Evolutionary conservation across 2,797 vertebrate genomes (phyloP).

Genomic region (Clarias platycephalus): DNA sequence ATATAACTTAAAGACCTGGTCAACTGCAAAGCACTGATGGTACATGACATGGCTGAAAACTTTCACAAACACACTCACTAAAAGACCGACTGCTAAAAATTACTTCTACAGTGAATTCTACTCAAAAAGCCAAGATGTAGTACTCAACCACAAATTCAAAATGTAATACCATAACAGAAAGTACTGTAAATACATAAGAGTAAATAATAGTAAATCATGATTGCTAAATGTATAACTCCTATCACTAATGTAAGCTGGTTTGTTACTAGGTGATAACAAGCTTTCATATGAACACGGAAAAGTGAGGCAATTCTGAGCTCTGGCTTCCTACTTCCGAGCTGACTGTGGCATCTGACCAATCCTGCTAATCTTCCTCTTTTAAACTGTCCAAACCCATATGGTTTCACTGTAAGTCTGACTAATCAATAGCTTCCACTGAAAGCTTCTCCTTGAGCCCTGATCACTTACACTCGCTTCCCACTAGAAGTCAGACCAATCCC

Average conservation of each 20-base stretch:
- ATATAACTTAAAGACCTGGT: conserved; percentile 17
- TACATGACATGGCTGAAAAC: neutral
- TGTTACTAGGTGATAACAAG: neutral
- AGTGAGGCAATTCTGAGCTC: neutral
- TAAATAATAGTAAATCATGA: too few relatives aligned
- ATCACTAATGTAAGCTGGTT: conserved; percentile 5
- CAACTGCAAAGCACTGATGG: neutral
- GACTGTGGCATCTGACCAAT: neutral
- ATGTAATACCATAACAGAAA: neutral
- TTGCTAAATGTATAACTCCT: neutral
- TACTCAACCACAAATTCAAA: neutral
- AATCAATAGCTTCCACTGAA: neutral
- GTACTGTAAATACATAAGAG: neutral
- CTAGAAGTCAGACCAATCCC: neutral
- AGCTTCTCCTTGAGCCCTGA: neutral
- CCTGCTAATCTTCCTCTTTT: neutral
- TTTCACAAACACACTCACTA: neutral
- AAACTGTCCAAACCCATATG: neutral
- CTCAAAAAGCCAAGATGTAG: neutral
- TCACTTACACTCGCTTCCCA: neutral
- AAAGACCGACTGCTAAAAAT: neutral
- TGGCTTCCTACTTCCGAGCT: neutral
- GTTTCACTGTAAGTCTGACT: neutral
- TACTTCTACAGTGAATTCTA: neutral
- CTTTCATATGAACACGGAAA: neutral